Base-by-base conservation (phyloP, 2,797 vertebrate species). In the Cercopithecus diana region DNA sequence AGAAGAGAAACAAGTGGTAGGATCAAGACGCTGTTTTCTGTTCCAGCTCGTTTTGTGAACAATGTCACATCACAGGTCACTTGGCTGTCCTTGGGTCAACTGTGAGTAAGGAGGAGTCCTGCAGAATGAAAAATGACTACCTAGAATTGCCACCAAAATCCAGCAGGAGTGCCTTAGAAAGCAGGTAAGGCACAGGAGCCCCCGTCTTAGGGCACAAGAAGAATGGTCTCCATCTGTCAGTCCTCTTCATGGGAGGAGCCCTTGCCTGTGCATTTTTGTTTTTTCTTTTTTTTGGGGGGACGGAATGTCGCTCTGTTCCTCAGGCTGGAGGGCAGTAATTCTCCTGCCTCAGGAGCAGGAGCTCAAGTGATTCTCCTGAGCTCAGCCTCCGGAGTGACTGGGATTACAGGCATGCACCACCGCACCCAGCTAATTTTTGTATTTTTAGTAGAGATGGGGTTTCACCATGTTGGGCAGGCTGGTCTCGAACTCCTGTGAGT, bases 241-340 rank as follows among this genome's bases (percentile, higher is more conserved):
- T 24, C 55, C 61, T 55, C 20, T 57, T 36, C 19, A 0, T 0
- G 24, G 13, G 1, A 7, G 24, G 39, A 82, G 50, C 19, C 55
- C 43, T 73, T 81, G 33, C 90, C 30, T 0, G 0, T 2, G 3
- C 33, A 2, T 11, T 73, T 5, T 73, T 14, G 48, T 15, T 33
- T 61, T 39, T 72, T 12, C 22, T 39, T 8, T 33, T n/a, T 17
- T 33, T 64, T 7, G 39, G 4, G 39, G 39, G 39, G 67, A 39
- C 1, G 4, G 19, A 22, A 8, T 70, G 9, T 72, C 9, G 4
- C 19, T 72, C 17, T n/a, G 19, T 22, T 72, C 30, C 30, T 64
- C 30, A 64, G 61, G 30, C 6, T 33, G 61, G 30, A 33, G 61
- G 30, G 61, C 61, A 7, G 61, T 64, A 14, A n/a, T 64, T 64